Evolutionary conservation across 2,113 vertebrate species (phyloP).

Genomic region (Campylomormyrus numenius): DNA sequence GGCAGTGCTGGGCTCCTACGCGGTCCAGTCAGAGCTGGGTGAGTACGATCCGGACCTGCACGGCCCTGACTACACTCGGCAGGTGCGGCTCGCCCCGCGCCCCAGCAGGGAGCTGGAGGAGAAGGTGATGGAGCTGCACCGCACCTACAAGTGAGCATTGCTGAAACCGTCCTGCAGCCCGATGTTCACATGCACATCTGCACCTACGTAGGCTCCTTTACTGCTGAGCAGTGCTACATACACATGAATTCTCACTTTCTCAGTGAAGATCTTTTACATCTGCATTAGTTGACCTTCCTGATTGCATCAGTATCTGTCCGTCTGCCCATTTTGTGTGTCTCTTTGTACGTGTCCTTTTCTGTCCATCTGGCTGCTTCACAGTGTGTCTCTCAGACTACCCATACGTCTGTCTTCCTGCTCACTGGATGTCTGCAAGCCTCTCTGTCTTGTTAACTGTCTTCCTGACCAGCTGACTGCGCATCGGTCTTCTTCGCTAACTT

Average conservation of each 20-base stretch:
- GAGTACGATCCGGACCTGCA: slow-evolving; percentile 89
- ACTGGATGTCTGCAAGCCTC: not conserved
- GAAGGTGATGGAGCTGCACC: slow-evolving; percentile 92
- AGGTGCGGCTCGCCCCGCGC: slow-evolving; percentile 83
- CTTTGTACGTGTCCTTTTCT: not conserved
- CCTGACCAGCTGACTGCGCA: not conserved
- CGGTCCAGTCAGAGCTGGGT: slow-evolving; percentile 89
- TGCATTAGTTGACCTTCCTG: not conserved
- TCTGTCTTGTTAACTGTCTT: not conserved
- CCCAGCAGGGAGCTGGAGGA: slow-evolving; percentile 93
- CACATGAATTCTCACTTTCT: not conserved
- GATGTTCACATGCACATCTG: not conserved
- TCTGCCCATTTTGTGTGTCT: not conserved
- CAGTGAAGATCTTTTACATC: not conserved
- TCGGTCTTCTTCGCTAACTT: not conserved
- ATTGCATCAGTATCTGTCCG: not conserved
- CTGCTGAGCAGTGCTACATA: not conserved
- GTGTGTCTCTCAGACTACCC: not conserved
- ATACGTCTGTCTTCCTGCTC: not conserved
- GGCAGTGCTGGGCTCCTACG: slow-evolving; percentile 88
- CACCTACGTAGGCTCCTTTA: not conserved
- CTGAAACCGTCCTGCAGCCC: not conserved
- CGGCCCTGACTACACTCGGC: slow-evolving; percentile 69
- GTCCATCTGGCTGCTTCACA: not conserved
- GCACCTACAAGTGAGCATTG: slow-evolving; percentile 74